These are phyloP conservation scores for Thamnaconus septentrionalis DNA, from an alignment of 2,113 vertebrate genomes.

Conservation along the genomic window DNA sequence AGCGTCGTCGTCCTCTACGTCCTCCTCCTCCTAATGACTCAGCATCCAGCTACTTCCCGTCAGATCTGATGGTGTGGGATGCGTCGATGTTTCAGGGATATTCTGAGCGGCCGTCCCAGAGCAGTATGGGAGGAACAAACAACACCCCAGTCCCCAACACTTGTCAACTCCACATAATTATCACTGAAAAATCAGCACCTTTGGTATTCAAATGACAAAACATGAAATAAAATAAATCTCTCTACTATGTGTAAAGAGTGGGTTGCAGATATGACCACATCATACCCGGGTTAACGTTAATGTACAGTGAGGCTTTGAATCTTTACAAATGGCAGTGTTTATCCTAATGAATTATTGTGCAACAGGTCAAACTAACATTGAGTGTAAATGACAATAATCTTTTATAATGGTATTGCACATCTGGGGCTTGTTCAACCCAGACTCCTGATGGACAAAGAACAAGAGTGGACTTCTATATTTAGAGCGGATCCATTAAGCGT, in stretches of 20 bases:
- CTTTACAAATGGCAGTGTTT: background rate
- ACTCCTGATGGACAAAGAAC: constrained; percentile 1
- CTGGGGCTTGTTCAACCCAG: constrained; percentile 13
- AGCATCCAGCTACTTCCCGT: no score
- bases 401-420: constrained; percentile 25
- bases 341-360: constrained; percentile 2
- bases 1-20: no score
- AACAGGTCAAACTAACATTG: constrained; percentile 15
- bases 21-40: background rate
- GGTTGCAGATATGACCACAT: constrained; percentile 19
- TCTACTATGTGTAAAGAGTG: constrained; percentile 10
- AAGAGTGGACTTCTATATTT: constrained; percentile 13
- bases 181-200: constrained; percentile 48
- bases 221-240: no score
- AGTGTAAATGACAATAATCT: constrained; percentile 4
- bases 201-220: constrained; percentile 10
- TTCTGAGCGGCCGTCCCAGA: background rate
- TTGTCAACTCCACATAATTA: constrained; percentile 43
- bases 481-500: constrained; percentile 2
- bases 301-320: background rate
- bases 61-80: background rate
- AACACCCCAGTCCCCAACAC: constrained; percentile 42
- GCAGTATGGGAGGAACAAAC: constrained; percentile 26
- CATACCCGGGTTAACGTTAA: background rate
- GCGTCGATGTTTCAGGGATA: background rate